Base-by-base conservation (phyloP, 2,888 invertebrate genomes). In the Copidosoma aretas region DNA sequence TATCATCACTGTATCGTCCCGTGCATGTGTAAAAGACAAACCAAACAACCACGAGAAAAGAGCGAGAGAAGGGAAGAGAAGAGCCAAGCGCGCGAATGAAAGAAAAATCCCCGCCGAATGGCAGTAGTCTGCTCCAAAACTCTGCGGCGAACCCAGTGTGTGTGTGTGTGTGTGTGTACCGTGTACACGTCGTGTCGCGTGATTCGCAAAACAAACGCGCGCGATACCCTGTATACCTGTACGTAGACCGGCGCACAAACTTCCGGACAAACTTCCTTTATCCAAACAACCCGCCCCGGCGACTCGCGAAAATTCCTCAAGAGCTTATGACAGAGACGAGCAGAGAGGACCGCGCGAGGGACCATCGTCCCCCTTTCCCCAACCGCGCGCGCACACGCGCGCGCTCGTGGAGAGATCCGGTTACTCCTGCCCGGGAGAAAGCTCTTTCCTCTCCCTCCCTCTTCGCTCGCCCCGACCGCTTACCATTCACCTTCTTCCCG, bases 321-420 rank as follows among this genome's bases (percentile, higher is more conserved):
- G 62, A 67, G 67, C 63, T 63, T 63, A 63, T 46, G 67, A 67
- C 63, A 67, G 62, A 63, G 67, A 67, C 32, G 32, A 32, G 32
- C 8, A 8, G 32, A 46, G 43, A 56, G 56, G 2, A 25, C 54
- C 54, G 24, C 25, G 14, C 25, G n/a, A n/a, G n/a, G n/a, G n/a
- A n/a, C n/a, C n/a, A n/a, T n/a, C n/a, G n/a, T 51, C 49, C 12
- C 43, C 43, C 14, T 46, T 17, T 12, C 1, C 43, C 43, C 43
- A 15, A 3, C 4, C 43, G 12, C 17, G 53, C 51, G 61, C 32
- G 8, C 8, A 32, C 32, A 58, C n/a, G n/a, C 43, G 12, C 17
- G 53, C 51, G 61, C 32, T 5, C 8, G 8, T 8, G 52, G 61
- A 67, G 57, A 61, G 17, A 21, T 52, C 70, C 56, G 53, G 21